These are phyloP conservation scores for Smittia aterrima DNA, from an alignment of 2,888 invertebrate species.

Conservation along the genomic window DNA sequence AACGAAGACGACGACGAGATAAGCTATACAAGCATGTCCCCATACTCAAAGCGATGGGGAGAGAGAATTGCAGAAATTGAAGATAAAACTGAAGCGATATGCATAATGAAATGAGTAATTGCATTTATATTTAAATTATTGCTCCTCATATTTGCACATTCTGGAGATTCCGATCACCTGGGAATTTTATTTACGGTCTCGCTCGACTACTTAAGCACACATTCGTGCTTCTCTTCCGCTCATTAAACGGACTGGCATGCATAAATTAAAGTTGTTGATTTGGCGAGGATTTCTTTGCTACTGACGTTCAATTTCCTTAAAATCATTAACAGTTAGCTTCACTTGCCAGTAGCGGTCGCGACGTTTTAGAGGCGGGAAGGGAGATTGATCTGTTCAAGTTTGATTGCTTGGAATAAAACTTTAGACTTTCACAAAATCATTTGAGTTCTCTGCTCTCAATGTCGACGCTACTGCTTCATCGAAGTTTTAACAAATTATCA, in stretches of 20 bases:
- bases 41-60: background rate
- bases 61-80: background rate
- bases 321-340: too few species aligned
- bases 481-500: background rate
- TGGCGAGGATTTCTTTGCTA: background rate
- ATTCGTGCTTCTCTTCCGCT: background rate
- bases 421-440: too few species aligned
- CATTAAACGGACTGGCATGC: background rate
- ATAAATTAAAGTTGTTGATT: slow-evolving; percentile 2
- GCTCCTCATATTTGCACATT: slow-evolving; percentile 41
- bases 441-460: too few species aligned
- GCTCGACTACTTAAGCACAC: background rate
- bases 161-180: slow-evolving; percentile 28
- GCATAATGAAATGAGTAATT: slow-evolving; percentile 42
- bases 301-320: too few species aligned
- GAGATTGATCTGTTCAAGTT: too few species aligned
- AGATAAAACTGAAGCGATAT: slow-evolving; percentile 40
- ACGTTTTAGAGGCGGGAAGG: too few species aligned
- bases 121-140: slow-evolving; percentile 41
- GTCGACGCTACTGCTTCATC: too few species aligned
- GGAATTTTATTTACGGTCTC: background rate
- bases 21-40: slow-evolving; percentile 2
- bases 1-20: background rate
- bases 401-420: too few species aligned
- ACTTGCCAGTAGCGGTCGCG: too few species aligned